Evolutionary conservation across 2,113 vertebrate genomes (phyloP), one percentile per base, ranked within the genome.

Genomic region (Glaucidium brasilianum): DNA sequence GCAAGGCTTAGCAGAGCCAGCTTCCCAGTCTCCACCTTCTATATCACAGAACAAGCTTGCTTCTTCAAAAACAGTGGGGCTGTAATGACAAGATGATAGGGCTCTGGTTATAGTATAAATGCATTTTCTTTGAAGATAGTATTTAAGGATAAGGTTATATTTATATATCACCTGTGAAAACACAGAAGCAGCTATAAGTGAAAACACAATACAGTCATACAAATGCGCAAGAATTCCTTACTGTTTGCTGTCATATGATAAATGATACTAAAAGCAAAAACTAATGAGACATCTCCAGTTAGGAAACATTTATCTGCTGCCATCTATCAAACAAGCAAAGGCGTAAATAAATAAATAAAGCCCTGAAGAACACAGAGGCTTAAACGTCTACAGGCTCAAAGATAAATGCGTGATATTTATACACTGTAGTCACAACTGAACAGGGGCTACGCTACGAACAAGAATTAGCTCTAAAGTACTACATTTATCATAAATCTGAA

Each of bases 1-100:
- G 85, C 90, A 97, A 97, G 86, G 94, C 90, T 97, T 96, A 96
- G 79, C 80, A 83, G 76, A 97, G 59, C 58, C 77, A 71, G 73
- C 94, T 96, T 92, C 83, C 71, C 85, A 97, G 76, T 94, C 88
- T 95, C 94, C 93, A 96, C 93, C 68, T 97, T 98, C 97, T 41
- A 0, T 63, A 95, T 83, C 79, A 62, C 78, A 79, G 89, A 96
- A n/a, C 82, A 8, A 69, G 77, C 80, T 69, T 29, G 56, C 90
- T 97, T 74, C 96, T 87, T 83, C 43, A 26, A 21, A 94, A 92
- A 71, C 50, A 88, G 52, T 39, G 78, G 26, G 88, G 75, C 59
- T 76, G 22, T 39, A 62, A 68, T 29, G 45, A 79, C 56, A 88
- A 93, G 88, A 32, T 39, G 3, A 26, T 10, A 49, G 63, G 64